Evolutionary conservation across 1,140 invertebrate species (phyloP), one percentile per base, ranked within the genome.

Genomic region (Hycleus cichorii): DNA sequence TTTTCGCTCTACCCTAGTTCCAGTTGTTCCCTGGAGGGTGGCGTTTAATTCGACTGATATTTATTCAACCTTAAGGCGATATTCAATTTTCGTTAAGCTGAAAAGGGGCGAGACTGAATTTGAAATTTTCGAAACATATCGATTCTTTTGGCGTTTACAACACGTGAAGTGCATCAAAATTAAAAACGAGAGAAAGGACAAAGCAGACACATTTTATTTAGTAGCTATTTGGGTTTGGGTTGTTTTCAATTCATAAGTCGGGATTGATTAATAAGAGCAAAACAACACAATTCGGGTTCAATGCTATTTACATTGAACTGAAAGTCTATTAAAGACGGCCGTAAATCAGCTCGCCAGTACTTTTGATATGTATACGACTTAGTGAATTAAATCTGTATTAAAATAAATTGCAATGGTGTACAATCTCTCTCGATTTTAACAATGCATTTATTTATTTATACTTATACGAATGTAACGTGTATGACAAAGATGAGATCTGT

Each of bases 11-110:
- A 64, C 65, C 65, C 69, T 64, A 59, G 64, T 55, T 64, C 64
- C 64, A 57, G 27, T 58, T 52, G 60, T 61, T 60, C 63, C 65
- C 59, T 57, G n/a, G 18, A 32, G 52, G 61, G 60, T 57, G 64
- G 59, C 60, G 59, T 48, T 65, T 69, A 69, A 69, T 69, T 69
- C 63, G 60, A 47, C 18, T 39, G 49, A 49, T 67, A 69, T 69
- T 69, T 66, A 69, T 69, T 65, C 57, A 50, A 49, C 65, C 65
- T 65, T 53, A 59, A 60, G 63, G 65, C 61, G 43, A 49, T 51
- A 47, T 55, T 49, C 32, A 32, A 32, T 32, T 32, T 32, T 32
- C 32, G 25, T 50, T 57, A 53, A 25, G 7, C 11, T 18, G 44
- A 46, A 46, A 18, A 25, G 24, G 44, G 6, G 44, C 44, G 44